Evolutionary conservation across 2,888 invertebrate genomes (phyloP), one percentile per base, ranked within the genome.

Genomic region (Cryptosula pallasiana): DNA sequence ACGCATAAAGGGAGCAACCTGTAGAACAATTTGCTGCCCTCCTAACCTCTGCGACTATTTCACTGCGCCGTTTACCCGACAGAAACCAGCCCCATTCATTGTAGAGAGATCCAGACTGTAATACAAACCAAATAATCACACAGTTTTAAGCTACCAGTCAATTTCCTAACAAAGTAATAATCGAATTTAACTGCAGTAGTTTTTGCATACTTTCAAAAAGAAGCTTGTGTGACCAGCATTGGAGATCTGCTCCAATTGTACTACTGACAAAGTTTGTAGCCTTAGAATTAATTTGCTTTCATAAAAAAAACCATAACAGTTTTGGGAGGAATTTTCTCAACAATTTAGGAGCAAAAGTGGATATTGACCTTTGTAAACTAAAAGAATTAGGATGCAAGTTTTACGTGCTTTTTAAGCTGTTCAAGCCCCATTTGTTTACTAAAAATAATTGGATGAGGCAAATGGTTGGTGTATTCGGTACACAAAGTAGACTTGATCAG

Each of bases 21-120:
- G 13, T 32, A 13, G 63, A 34, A 32, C 63, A 63, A 5, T 32
- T 32, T 3, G 5, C 3, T 32, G 25, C 3, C 5, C 32, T 32
- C 32, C n/a, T 63, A 2, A 63, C 3, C 3, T 13, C 20, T 3
- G 25, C n/a, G 9, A 9, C 27, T 13, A 63, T 9, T 25, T n/a
- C 32, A 27, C 9, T 25, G 2, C 20, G n/a, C 32, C 27, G 29
- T 13, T 34, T 63, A 29, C 32, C 63, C 16, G 29, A 29, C 20
- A 32, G 2, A 32, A 13, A 32, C 63, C 63, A 63, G 63, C 63
- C n/a, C 63, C 63, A 63, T 27, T 63, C 25, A 13, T 27, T 9
- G n/a, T 13, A 63, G 9, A 63, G 32, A 29, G 63, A 63, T 34
- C 63, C 63, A 29, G 63, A 63, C 63, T 63, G 32, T 5, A 34